Percentiles rank a stretch among this genome's conserved stretches.
Evolutionary conservation across 2,113 vertebrate genomes (phyloP).

Genomic region (Stomatorhinus ivindoensis): DNA sequence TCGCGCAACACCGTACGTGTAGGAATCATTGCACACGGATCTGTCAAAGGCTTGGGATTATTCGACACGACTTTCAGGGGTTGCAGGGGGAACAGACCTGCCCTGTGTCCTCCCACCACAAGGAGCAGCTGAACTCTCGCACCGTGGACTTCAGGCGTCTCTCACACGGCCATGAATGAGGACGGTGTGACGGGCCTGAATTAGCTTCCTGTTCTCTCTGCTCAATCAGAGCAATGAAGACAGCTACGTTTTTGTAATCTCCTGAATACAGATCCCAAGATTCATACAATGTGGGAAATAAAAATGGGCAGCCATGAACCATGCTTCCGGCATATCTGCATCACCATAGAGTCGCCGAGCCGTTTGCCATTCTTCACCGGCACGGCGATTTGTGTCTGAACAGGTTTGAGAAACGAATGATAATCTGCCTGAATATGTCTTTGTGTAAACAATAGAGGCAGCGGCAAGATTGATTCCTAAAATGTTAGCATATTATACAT

Average conservation of each 20-base stretch:
- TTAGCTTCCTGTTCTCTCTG: constrained; percentile 51
- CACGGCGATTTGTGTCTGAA: background rate
- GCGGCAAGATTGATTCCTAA: background rate
- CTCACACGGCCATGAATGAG: constrained; percentile 44
- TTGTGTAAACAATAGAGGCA: background rate
- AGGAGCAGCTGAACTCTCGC: constrained; percentile 28
- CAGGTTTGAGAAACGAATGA: background rate
- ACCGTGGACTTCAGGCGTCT: constrained; percentile 44
- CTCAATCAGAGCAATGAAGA: constrained; percentile 35
- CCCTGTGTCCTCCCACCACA: background rate
- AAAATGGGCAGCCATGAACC: constrained; percentile 26
- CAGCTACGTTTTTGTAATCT: constrained; percentile 35
- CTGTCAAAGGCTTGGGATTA: background rate
- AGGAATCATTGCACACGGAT: background rate
- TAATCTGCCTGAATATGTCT: background rate
- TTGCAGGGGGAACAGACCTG: background rate
- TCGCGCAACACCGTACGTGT: background rate
- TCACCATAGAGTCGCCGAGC: background rate
- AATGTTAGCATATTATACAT: background rate
- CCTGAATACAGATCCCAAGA: constrained; percentile 9
- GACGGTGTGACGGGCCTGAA: constrained; percentile 43
- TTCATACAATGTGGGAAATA: constrained; percentile 36
- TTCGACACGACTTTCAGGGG: constrained; percentile 4
- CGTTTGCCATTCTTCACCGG: background rate
- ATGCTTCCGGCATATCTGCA: background rate